These are phyloP conservation scores for Operophtera brumata DNA, from an alignment of 2,888 invertebrate genomes.

Conservation along the genomic window DNA sequence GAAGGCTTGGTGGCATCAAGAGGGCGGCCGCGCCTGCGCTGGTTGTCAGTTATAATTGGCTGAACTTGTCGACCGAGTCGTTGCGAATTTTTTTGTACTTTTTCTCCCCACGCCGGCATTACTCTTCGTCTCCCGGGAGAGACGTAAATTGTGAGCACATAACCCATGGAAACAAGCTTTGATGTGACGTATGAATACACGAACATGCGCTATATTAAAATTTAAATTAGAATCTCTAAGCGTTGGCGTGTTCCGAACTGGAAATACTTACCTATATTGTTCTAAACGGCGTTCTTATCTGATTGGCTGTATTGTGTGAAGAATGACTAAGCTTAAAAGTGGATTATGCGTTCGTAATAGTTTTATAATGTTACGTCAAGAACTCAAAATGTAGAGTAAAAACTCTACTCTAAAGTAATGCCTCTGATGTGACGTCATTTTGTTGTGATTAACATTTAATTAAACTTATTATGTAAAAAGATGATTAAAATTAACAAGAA, in stretches of 20 bases:
- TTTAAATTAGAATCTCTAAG: slow-evolving; percentile 64
- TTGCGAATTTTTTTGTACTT: slow-evolving; percentile 65
- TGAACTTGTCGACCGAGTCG: slow-evolving; percentile 76
- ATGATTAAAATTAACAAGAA: background rate
- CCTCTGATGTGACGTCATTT: too few species aligned
- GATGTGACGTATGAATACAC: slow-evolving; percentile 75
- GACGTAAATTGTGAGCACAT: slow-evolving; percentile 75
- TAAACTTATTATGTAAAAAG: background rate
- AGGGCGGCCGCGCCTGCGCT: slow-evolving; percentile 67
- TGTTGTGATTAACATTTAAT: too few species aligned
- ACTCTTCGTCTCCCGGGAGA: slow-evolving; percentile 78
- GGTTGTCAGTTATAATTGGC: slow-evolving; percentile 81
- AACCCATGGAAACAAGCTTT: slow-evolving; percentile 68
- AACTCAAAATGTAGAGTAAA: too few species aligned
- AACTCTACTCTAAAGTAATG: too few species aligned
- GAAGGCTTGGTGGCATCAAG: slow-evolving; percentile 68
- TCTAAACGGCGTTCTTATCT: slow-evolving; percentile 4
- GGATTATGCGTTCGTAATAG: background rate
- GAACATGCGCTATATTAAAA: slow-evolving; percentile 72
- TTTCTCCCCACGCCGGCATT: slow-evolving; percentile 70
- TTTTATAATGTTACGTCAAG: too few species aligned
- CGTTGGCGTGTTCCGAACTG: slow-evolving; percentile 33
- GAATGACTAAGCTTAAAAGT: background rate
- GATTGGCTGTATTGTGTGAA: background rate
- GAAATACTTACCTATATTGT: slow-evolving; percentile 22